Evolutionary conservation across 2,113 vertebrate genomes (phyloP).

Genomic region (Sturnira hondurensis): DNA sequence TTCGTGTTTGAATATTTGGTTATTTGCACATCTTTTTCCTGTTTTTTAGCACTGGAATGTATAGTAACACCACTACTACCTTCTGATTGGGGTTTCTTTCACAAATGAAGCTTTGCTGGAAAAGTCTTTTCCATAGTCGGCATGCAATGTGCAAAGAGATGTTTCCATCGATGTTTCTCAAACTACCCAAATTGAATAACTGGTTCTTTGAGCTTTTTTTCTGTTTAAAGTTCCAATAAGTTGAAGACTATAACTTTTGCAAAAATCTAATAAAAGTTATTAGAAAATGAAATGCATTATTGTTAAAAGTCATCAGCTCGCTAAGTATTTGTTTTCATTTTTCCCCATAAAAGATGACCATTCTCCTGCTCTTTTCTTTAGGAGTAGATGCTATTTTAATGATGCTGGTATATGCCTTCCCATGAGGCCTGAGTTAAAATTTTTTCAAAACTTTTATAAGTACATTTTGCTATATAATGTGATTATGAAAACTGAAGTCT

Average conservation of each 20-base stretch:
- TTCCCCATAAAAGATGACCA: neutral
- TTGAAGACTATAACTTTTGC: neutral
- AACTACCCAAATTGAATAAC: neutral
- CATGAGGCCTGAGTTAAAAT: neutral
- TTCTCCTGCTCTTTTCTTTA: neutral
- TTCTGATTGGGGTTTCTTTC: neutral
- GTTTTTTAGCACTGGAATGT: neutral
- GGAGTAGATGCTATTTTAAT: neutral
- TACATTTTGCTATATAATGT: neutral
- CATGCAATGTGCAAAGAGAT: neutral
- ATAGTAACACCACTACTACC: neutral
- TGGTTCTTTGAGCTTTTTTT: neutral
- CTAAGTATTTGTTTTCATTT: neutral
- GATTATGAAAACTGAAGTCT: constrained; percentile 5
- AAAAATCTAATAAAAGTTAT: neutral
- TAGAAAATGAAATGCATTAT: neutral
- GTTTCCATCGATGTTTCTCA: neutral
- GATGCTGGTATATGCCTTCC: neutral
- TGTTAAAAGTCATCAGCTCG: neutral
- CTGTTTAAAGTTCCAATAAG: neutral
- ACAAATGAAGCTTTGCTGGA: neutral
- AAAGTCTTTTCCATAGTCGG: neutral
- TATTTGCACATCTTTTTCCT: neutral
- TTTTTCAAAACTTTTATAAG: neutral
- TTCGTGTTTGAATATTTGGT: neutral